Base-by-base conservation (phyloP, 2,797 vertebrate species). In the Atherinosoma microstoma region DNA sequence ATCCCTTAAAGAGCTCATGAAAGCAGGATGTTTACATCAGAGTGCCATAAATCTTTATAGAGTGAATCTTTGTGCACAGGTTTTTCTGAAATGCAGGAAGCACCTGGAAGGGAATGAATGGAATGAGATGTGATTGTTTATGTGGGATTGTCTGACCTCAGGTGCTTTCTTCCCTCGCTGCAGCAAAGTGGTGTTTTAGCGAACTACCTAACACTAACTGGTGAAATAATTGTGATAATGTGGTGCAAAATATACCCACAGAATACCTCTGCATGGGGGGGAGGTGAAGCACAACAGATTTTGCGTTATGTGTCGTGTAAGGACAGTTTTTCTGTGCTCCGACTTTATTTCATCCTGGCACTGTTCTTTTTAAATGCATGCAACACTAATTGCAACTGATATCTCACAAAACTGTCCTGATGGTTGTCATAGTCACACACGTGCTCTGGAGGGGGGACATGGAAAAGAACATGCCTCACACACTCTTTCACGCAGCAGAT, bases 1-100 rank as follows among this genome's bases (percentile, higher is more conserved):
- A 69, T 84, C 85, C 88, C 84, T 79, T 67, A 78, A 75, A 86
- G 85, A 90, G 86, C 82, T 80, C 75, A 85, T 56, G 79, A 70
- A 73, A 79, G 70, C 72, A 59, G 76, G 59, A 77, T 75, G 75
- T 86, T 83, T 77, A 74, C 83, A 64, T 86, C 78, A 66, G 78
- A 22, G 77, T 83, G 90, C 85, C 83, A 82, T 88, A 81, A 67
- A 61, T 64, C 76, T 84, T 81, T 60, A 69, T 38, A 22, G 67
- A 63, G 74, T 72, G 75, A 61, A 79, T 81, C 61, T 67, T 38
- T 66, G 58, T 42, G 54, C 64, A 49, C 70, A 77, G 29, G 45
- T n/a, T 82, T 78, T 85, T 67, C n/a, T 54, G 30, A 61, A 63
- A 61, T 13, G 45, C 64, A 56, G 68, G 64, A 80, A 49, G 38